Percentiles rank a stretch among this genome's conserved stretches.
Evolutionary conservation across 1,140 invertebrate genomes (phyloP).

Genomic region (Lordiphosa clarofinis): DNA sequence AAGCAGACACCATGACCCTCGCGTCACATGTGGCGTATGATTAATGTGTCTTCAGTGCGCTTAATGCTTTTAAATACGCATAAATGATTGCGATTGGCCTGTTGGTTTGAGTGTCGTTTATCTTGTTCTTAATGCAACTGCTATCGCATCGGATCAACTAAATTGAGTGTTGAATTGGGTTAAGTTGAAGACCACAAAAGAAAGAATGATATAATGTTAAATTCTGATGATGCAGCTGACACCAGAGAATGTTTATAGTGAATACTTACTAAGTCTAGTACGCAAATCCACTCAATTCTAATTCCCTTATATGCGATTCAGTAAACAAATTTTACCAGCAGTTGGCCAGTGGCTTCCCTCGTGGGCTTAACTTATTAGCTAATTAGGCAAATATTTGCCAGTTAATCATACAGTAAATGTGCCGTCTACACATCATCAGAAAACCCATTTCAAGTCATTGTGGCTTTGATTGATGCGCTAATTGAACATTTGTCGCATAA

Average conservation of each 20-base stretch:
- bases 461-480: constrained; percentile 56
- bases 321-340: too few species aligned
- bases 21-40: constrained; percentile 48
- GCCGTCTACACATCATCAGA: constrained; percentile 5
- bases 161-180: not conserved
- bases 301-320: too few species aligned
- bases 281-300: too few species aligned
- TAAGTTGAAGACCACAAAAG: constrained; percentile 1
- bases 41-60: constrained; percentile 50
- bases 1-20: constrained; percentile 19
- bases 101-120: not conserved
- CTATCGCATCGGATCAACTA: constrained; percentile 21
- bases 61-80: constrained; percentile 57
- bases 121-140: constrained; percentile 25
- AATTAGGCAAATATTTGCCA: constrained; percentile 64
- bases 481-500: constrained; percentile 57
- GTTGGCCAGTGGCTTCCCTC: not conserved
- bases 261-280: too few species aligned
- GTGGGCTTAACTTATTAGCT: constrained; percentile 48
- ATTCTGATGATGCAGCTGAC: not conserved
- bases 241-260: too few species aligned
- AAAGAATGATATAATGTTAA: not conserved
- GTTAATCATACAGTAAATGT: constrained; percentile 40
- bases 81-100: constrained; percentile 41
- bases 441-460: constrained; percentile 38